Base-by-base conservation (phyloP, 2,797 vertebrate genomes). In the Brachyrhaphis roseni region DNA sequence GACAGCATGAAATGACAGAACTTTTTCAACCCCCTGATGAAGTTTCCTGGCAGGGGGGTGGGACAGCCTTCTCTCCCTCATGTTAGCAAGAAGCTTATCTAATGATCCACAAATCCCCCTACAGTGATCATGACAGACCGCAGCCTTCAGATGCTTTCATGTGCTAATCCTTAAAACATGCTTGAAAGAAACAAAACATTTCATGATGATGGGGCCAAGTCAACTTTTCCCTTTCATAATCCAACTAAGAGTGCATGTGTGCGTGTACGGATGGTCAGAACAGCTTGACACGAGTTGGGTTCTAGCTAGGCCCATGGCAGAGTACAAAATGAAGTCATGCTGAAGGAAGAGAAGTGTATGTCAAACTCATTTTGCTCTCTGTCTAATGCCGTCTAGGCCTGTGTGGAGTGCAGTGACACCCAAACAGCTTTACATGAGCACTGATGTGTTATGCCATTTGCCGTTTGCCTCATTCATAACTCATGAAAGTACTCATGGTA, bases 391-490 rank as follows among this genome's bases (percentile, higher is more conserved):
- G 93, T 90, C 93, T 78, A 20, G 76, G 78, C 85, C 87, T 34
- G 77, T 90, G 90, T 81, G 55, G 88, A 81, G 86, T 77, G 82
- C 90, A 74, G 89, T 91, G 94, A 95, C 92, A 93, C 91, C 94
- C 93, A 94, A 94, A 94, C 85, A 73, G 91, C 91, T 85, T 87
- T 53, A 90, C 93, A 94, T 91, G 85, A 92, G 91, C 45, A 15
- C 87, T 93, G 93, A 95, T 94, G 84, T 87, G 91, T 91, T 93
- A 84, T 92, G 93, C 92, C 91, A 89, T 92, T 92, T 91, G 86
- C 89, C 84, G 87, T 94, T 93, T 86, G 92, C 93, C 91, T 95
- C 93, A 94, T 95, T 91, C 92, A 93, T 95, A 94, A 95, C 92
- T 94, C 89, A 92, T 91, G 91, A 92, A 92, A 90, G 92, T 91